A percentile compares a stretch with the other conserved stretches of the same genome.
phyloP scores from a whole-genome alignment of 1,140 invertebrate species.

The Pogonognathellus flavescens region DNA sequence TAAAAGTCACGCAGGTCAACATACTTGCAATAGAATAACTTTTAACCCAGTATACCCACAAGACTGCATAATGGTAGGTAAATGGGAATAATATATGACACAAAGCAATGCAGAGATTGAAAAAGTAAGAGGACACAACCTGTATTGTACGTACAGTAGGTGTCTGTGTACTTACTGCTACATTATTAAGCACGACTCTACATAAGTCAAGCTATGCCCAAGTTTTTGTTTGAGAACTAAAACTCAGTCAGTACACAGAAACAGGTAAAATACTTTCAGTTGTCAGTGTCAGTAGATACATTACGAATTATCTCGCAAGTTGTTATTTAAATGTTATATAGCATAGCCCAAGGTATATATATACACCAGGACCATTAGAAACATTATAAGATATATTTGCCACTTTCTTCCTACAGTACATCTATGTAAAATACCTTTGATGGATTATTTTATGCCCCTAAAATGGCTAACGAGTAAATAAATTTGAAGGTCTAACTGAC shows the following conservation, averaged over 20 bases:
- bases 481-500: not conserved
- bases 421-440: constrained; percentile 12
- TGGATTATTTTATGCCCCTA: not conserved
- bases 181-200: too few species aligned
- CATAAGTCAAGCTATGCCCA: too few species aligned
- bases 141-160: too few species aligned
- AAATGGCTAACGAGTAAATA: constrained; percentile 14
- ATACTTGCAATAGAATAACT: not conserved
- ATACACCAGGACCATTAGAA: not conserved
- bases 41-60: not conserved
- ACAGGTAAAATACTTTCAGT: constrained; percentile 22
- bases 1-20: constrained; percentile 40
- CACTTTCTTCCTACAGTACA: not conserved
- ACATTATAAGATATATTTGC: not conserved
- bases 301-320: too few species aligned
- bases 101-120: too few species aligned
- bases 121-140: not conserved
- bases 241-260: constrained; percentile 2
- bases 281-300: not conserved
- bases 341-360: not conserved
- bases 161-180: too few species aligned
- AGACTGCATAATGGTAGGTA: too few species aligned
- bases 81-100: too few species aligned
- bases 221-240: not conserved
- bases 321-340: not conserved